phyloP scores from a whole-genome alignment of 2,888 invertebrate genomes.

The Acanthacorydalis orientalis region DNA sequence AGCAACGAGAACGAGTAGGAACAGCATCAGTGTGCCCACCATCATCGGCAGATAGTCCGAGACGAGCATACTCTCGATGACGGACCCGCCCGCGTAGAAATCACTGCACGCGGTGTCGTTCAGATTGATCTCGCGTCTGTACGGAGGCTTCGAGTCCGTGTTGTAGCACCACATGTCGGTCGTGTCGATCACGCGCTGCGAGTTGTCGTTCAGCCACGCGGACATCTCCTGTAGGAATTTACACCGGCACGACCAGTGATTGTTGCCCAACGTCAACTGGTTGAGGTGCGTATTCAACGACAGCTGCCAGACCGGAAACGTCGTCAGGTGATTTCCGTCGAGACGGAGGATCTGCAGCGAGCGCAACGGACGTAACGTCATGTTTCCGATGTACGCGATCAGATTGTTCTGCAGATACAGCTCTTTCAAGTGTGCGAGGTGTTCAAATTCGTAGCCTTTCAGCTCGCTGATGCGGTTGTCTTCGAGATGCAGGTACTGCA shows the following conservation, averaged over 20 bases:
- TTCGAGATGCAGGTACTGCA: slow-evolving; percentile 69
- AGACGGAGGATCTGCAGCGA: slow-evolving; percentile 65
- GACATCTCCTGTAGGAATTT: slow-evolving; percentile 73
- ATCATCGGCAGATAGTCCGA: slow-evolving; percentile 75
- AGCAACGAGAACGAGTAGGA: slow-evolving; percentile 58
- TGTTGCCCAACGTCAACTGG: slow-evolving; percentile 63
- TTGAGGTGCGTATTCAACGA: slow-evolving; percentile 48
- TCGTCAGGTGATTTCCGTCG: slow-evolving; percentile 68
- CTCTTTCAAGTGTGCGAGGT: slow-evolving; percentile 60
- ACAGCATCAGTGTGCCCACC: slow-evolving; percentile 60
- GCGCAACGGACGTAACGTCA: slow-evolving; percentile 58
- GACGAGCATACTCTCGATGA: slow-evolving; percentile 65
- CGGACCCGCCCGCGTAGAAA: slow-evolving; percentile 67
- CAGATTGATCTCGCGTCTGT: slow-evolving; percentile 63
- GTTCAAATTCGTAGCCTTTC: slow-evolving; percentile 73
- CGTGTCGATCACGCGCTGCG: slow-evolving; percentile 61
- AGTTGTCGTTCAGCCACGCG: slow-evolving; percentile 66
- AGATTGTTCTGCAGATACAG: slow-evolving; percentile 75
- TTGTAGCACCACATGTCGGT: slow-evolving; percentile 70
- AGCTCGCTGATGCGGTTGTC: slow-evolving; percentile 66
- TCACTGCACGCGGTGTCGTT: slow-evolving; percentile 77
- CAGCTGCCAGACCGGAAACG: slow-evolving; percentile 66
- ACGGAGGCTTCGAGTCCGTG: slow-evolving; percentile 52
- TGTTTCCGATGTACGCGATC: slow-evolving; percentile 61
- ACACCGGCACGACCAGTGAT: slow-evolving; percentile 83